A percentile compares a stretch with the other conserved stretches of the same genome.
phyloP scores from a whole-genome alignment of 2,797 vertebrate species.

The Antrozous pallidus region DNA sequence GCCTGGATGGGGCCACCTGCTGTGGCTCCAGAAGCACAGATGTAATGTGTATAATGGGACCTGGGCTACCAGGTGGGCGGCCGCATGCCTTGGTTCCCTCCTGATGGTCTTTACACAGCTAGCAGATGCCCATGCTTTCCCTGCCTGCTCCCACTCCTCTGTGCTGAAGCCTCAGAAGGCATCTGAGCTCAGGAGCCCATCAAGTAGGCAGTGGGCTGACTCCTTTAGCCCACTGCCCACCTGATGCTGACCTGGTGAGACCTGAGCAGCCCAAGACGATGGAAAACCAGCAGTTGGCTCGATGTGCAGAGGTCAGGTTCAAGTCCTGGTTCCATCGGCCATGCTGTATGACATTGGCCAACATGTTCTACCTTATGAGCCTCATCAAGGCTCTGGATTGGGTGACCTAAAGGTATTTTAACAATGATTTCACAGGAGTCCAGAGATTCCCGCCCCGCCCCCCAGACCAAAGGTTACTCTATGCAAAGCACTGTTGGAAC shows the following conservation, averaged over 20 bases:
- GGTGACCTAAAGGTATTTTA: not conserved
- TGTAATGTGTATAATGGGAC: rapidly evolving
- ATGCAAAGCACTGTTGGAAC: not conserved
- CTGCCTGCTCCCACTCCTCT: not conserved
- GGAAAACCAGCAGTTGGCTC: not conserved
- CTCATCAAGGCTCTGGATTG: not conserved
- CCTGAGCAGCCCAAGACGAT: too few relatives aligned
- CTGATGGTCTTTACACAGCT: rapidly evolving
- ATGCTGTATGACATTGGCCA: not conserved
- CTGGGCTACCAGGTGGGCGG: rapidly evolving
- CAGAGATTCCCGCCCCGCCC: rapidly evolving
- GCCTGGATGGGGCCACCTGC: not conserved
- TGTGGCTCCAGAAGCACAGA: not conserved
- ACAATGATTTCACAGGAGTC: not conserved
- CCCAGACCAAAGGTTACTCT: not conserved
- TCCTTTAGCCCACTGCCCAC: too few relatives aligned
- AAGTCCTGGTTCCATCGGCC: not conserved
- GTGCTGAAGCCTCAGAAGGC: not conserved
- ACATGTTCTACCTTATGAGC: too few relatives aligned
- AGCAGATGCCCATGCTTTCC: rapidly evolving
- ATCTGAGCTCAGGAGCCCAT: not conserved
- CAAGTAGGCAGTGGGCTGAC: too few relatives aligned
- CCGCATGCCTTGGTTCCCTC: rapidly evolving
- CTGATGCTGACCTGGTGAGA: not conserved
- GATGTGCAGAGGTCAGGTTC: not conserved